Percentiles rank a stretch among this genome's conserved stretches.
Conservation (phyloP, 2,888 invertebrate genomes). For the Pachliopta kotzebuea region DNA sequence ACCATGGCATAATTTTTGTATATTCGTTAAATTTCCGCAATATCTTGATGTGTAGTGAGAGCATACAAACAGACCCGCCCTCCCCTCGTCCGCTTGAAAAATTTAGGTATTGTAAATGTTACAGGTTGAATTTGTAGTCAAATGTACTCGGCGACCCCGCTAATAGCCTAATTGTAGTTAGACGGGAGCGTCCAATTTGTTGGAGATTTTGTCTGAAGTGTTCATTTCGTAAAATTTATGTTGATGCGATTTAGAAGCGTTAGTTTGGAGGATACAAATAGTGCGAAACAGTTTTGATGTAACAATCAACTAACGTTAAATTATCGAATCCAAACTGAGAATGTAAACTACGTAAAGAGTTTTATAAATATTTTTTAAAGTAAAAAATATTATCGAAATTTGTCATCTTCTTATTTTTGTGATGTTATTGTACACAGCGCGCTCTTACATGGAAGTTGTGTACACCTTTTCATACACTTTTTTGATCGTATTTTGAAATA, state of each 20-base stretch:
- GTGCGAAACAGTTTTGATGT: too few species aligned
- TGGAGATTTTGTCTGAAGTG: conserved; percentile 14
- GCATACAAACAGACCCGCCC: background rate
- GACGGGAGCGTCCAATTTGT: background rate
- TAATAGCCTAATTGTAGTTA: conserved; percentile 8
- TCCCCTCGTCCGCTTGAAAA: conserved; percentile 11
- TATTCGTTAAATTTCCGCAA: conserved; percentile 6
- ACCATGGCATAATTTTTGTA: background rate
- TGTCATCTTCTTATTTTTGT: conserved; percentile 36
- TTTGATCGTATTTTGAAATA: conserved; percentile 3
- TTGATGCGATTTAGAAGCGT: background rate
- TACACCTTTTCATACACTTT: background rate
- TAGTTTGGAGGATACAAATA: background rate
- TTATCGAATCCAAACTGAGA: background rate
- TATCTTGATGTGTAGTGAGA: conserved; percentile 19
- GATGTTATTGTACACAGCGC: conserved; percentile 3
- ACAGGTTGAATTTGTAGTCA: conserved; percentile 14
- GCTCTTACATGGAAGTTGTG: conserved; percentile 1
- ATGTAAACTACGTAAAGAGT: conserved; percentile 32
- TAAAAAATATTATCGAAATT: conserved; percentile 45
- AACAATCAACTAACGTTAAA: too few species aligned
- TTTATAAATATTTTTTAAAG: conserved; percentile 69
- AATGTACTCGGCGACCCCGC: conserved; percentile 16
- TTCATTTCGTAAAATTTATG: conserved; percentile 23
- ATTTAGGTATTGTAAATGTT: conserved; percentile 23